Evolutionary conservation across 2,797 vertebrate genomes (phyloP), one percentile per base, ranked within the genome.

Genomic region (Cygnus olor): DNA sequence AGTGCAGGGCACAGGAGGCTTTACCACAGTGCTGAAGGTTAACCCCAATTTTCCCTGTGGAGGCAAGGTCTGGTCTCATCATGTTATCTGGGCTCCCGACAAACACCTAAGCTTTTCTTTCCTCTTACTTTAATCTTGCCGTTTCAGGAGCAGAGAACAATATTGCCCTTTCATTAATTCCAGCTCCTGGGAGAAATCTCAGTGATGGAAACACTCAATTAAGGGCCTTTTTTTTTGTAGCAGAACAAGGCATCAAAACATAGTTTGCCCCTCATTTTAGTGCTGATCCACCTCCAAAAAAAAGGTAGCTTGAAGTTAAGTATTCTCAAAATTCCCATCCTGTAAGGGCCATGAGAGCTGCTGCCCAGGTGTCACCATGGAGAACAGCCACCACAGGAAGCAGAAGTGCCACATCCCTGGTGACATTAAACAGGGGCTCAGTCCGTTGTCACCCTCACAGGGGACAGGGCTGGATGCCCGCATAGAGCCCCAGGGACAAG

Each of bases 381-480:
- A 25, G 19, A 16, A 63, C 2, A 0, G 51, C 34, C 24, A 38
- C 61, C 4, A 40, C n/a, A n/a, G 47, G 27, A 38, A 70, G 72
- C 34, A 53, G 27, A 53, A 65, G 60, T 17, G 17, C 25, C 10
- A n/a, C 1, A 3, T 53, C 60, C 71, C 64, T 49, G 36, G 34
- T 53, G 45, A 54, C 6, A 3, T 40, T 36, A 72, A 73, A 73
- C 0, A 40, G 69, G 68, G 70, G 77, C 73, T 81, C 84, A 45
- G 47, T 36, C 63, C 49, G 42, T 17, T 2, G 6, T 27, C 51
- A 32, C 34, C 34, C 40, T 22, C 69, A 2, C 2, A 44, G 68
- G 53, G 73, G 44, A 7, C 2, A 0, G n/a, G 25, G 38, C 42
- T 11, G 53, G 72, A 17, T 2, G 4, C 45, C 78, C 4, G 0